Percentiles rank a stretch among this genome's conserved stretches.
These are phyloP conservation scores for Archilochus colubris DNA, from an alignment of 2,113 vertebrate species.

Conservation along the genomic window DNA sequence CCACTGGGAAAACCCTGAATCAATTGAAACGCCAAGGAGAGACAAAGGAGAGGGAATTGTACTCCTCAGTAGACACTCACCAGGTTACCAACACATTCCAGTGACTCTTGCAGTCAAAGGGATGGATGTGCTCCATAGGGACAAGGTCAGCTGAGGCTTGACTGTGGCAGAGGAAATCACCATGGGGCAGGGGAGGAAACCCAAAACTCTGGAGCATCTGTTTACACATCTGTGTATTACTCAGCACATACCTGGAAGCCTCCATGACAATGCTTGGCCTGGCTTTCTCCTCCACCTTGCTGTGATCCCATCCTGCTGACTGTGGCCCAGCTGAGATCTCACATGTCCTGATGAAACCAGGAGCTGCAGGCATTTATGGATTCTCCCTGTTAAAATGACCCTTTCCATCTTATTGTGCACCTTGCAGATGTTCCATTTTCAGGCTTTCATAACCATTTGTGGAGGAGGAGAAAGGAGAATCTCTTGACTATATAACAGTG, in stretches of 20 bases:
- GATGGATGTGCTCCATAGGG: background rate
- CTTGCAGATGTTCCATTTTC: background rate
- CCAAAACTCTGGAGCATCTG: background rate
- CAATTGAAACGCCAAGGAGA: constrained; percentile 56
- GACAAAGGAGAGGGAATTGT: background rate
- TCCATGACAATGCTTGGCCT: background rate
- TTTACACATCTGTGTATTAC: background rate
- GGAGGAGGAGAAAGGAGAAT: constrained; percentile 31
- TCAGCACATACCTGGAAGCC: background rate
- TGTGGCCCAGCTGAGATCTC: background rate
- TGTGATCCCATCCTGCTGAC: background rate
- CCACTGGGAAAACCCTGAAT: constrained; percentile 60
- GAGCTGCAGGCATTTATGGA: background rate
- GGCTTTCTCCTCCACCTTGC: background rate
- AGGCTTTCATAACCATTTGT: background rate
- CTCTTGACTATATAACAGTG: background rate
- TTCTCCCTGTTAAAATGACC: background rate
- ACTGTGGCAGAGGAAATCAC: background rate
- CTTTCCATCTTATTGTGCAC: background rate
- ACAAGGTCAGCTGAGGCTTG: background rate
- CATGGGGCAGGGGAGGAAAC: background rate
- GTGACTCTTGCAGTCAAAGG: background rate
- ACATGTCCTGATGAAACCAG: background rate
- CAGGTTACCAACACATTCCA: background rate
- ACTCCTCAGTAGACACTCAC: background rate